Evolutionary conservation across 2,888 invertebrate genomes (phyloP).

Genomic region (Hirtodrosophila confusa): DNA sequence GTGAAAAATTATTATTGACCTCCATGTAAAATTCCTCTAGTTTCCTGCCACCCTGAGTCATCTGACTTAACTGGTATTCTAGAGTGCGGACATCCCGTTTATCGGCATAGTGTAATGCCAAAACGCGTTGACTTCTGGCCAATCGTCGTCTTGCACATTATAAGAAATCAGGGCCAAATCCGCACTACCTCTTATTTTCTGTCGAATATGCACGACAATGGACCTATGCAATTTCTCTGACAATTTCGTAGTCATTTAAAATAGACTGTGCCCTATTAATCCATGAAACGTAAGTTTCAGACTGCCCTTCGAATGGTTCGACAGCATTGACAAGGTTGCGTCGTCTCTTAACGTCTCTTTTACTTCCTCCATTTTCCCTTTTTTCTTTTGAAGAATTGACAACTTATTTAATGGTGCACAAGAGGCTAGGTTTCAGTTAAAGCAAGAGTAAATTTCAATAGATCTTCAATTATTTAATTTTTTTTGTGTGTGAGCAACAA

Average conservation of each 20-base stretch:
- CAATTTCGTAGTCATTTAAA: no score
- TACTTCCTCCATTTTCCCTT: no score
- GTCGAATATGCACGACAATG: constrained; percentile 4
- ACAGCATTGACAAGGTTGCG: no score
- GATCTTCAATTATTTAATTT: no score
- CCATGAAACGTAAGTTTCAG: constrained; percentile 2
- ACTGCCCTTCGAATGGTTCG: no score
- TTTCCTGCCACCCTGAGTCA: constrained; percentile 6
- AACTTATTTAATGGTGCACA: no score
- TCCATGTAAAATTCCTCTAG: no score
- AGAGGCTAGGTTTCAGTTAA: no score
- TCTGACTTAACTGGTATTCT: constrained; percentile 5
- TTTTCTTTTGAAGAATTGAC: no score
- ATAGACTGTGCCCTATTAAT: constrained; percentile 1
- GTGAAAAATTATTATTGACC: constrained; percentile 14
- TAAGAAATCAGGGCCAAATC: constrained; percentile 22
- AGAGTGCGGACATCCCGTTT: constrained; percentile 1
- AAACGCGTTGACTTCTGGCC: constrained; percentile 12
- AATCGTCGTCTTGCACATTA: constrained; percentile 19
- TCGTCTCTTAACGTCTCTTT: no score
- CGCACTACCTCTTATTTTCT: constrained; percentile 7
- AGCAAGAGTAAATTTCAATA: no score
- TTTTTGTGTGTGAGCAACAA: no score
- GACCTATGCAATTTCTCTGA: background rate
- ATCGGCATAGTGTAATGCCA: constrained; percentile 13